These are phyloP conservation scores for Notolabrus celidotus DNA, from an alignment of 2,797 vertebrate species.

Conservation along the genomic window DNA sequence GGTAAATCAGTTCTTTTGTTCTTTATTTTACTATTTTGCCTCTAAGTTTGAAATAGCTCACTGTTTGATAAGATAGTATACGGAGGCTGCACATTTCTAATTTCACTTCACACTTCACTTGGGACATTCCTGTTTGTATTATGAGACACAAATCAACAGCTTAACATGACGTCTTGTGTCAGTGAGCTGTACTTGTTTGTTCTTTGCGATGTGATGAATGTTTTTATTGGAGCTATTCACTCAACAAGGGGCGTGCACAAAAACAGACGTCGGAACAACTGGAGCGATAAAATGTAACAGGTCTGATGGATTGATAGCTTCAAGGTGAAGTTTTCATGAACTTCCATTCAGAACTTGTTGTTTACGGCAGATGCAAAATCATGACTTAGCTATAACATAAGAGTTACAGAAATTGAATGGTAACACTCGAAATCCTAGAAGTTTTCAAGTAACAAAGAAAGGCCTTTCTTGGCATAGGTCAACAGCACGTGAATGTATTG, in stretches of 20 bases:
- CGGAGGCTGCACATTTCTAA: neutral
- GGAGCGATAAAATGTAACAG: conserved; percentile 38
- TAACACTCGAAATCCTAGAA: neutral
- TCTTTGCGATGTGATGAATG: conserved; percentile 23
- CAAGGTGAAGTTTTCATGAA: conserved; percentile 44
- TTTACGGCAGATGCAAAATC: conserved; percentile 3
- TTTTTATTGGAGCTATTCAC: conserved; percentile 41
- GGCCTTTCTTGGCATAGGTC: too few species aligned
- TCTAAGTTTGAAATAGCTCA: neutral
- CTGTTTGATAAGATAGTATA: neutral
- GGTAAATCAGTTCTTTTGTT: neutral
- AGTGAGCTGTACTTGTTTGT: neutral
- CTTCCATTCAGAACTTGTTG: conserved; percentile 7
- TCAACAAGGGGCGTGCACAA: conserved; percentile 6
- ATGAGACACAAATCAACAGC: too few species aligned
- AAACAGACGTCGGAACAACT: conserved; percentile 56
- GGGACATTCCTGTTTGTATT: neutral
- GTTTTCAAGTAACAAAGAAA: too few species aligned
- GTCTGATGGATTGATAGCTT: conserved; percentile 41
- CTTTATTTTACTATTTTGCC: neutral
- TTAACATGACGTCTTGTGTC: neutral
- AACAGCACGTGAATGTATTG: too few species aligned
- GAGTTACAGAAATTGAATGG: neutral
- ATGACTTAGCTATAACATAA: conserved; percentile 6
- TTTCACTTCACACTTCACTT: neutral